Conservation (phyloP, 1,140 invertebrate genomes). For the Ostrea edulis region DNA sequence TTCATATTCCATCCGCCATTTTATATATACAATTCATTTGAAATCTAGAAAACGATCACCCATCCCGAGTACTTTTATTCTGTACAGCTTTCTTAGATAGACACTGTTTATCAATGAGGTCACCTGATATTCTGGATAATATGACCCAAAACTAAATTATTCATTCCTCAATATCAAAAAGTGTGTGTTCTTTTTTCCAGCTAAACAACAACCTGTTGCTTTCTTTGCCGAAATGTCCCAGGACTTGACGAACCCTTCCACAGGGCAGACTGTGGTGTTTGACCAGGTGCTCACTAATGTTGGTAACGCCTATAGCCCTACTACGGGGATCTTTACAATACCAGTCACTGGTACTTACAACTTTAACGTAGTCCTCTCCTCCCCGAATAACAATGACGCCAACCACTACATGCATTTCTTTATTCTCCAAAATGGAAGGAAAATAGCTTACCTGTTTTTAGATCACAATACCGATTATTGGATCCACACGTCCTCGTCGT, state of each 20-base stretch:
- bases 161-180: too few species aligned
- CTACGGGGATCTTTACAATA: not conserved
- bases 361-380: not conserved
- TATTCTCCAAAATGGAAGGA: slow-evolving; percentile 26
- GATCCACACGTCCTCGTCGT: slow-evolving; percentile 9
- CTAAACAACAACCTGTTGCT: slow-evolving; percentile 6
- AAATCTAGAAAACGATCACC: too few species aligned
- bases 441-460: slow-evolving; percentile 32
- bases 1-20: too few species aligned
- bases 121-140: too few species aligned
- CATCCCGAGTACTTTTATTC: too few species aligned
- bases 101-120: too few species aligned
- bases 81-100: too few species aligned
- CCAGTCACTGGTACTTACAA: not conserved
- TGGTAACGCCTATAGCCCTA: slow-evolving; percentile 1
- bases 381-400: not conserved
- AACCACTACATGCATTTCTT: slow-evolving; percentile 40
- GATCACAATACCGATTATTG: slow-evolving; percentile 39
- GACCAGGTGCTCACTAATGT: not conserved
- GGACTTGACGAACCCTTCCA: not conserved
- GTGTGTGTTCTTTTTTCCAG: not conserved
- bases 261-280: slow-evolving; percentile 14
- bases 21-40: too few species aligned
- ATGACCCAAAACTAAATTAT: too few species aligned
- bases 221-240: slow-evolving; percentile 33